A percentile compares a stretch with the other conserved stretches of the same genome.
Conservation (phyloP, 2,888 invertebrate genomes). For the Cremastinae sp. region DNA sequence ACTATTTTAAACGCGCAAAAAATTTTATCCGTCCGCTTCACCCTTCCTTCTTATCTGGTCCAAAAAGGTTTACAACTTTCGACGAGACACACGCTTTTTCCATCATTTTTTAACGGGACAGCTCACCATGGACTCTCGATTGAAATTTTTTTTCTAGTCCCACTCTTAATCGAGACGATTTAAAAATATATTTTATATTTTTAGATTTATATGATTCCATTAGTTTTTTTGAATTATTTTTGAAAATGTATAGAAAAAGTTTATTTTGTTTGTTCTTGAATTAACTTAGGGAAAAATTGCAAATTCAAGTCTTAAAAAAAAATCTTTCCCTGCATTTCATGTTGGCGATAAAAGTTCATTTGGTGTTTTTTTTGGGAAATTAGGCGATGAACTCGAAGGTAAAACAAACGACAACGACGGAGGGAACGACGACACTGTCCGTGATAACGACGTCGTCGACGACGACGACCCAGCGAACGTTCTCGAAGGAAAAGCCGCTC, state of each 20-base stretch:
- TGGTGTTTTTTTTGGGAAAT: conserved; percentile 39
- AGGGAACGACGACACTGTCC: conserved; percentile 79
- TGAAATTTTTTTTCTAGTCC: no score
- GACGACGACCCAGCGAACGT: conserved; percentile 81
- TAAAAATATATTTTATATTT: no score
- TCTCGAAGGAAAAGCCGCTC: conserved; percentile 75
- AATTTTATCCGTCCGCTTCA: no score
- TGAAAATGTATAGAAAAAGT: no score
- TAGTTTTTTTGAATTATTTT: background rate
- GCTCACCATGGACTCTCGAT: no score
- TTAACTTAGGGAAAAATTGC: background rate
- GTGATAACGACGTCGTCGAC: conserved; percentile 71
- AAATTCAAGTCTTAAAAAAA: background rate
- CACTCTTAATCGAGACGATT: no score
- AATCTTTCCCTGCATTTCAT: background rate
- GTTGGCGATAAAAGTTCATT: background rate
- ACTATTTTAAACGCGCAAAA: no score
- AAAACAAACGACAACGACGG: conserved; percentile 73
- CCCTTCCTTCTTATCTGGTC: no score
- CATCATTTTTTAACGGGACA: no score
- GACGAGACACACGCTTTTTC: background rate
- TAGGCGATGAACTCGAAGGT: conserved; percentile 69
- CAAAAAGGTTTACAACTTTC: background rate
- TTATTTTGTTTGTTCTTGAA: background rate
- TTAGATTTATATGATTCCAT: background rate